Evolutionary conservation across 2,888 invertebrate genomes (phyloP).

Genomic region (Lagria hirta): DNA sequence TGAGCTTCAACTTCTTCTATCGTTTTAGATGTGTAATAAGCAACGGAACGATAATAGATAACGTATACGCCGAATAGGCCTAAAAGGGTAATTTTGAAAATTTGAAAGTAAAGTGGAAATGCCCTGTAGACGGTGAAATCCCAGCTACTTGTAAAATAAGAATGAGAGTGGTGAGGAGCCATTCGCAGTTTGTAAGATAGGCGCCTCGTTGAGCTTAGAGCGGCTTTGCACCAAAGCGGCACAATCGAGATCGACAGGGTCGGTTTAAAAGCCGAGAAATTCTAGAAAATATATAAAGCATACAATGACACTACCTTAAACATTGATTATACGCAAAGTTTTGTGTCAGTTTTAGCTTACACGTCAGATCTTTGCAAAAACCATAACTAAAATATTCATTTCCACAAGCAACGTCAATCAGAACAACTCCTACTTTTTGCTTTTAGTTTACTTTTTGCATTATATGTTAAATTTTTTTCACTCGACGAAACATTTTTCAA

Average conservation of each 20-base stretch:
- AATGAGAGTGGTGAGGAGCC: slow-evolving; percentile 37
- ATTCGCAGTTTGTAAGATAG: slow-evolving; percentile 38
- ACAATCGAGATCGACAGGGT: slow-evolving; percentile 33
- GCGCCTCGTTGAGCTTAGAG: slow-evolving; percentile 33
- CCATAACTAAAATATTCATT: background rate
- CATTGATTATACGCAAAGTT: slow-evolving; percentile 29
- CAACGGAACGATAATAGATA: slow-evolving; percentile 27
- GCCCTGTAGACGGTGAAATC: slow-evolving; percentile 27
- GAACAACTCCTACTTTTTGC: too few species aligned
- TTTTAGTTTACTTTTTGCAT: too few species aligned
- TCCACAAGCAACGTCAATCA: background rate
- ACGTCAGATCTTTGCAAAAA: slow-evolving; percentile 15
- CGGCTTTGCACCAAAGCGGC: slow-evolving; percentile 31
- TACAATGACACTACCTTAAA: slow-evolving; percentile 29
- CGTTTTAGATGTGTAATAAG: slow-evolving; percentile 3
- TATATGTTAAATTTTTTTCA: too few species aligned
- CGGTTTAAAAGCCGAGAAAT: slow-evolving; percentile 29
- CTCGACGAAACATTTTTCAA: too few species aligned
- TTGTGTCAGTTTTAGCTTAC: slow-evolving; percentile 26
- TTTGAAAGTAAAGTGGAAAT: slow-evolving; percentile 26
- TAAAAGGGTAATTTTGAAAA: slow-evolving; percentile 23
- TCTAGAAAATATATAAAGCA: slow-evolving; percentile 26
- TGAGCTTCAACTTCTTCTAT: slow-evolving; percentile 5
- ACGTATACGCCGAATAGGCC: slow-evolving; percentile 15
- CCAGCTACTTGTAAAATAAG: slow-evolving; percentile 36